Percentiles rank a stretch among this genome's conserved stretches.
phyloP scores from a whole-genome alignment of 2,113 vertebrate genomes.

The Marcusenius ussheri region DNA sequence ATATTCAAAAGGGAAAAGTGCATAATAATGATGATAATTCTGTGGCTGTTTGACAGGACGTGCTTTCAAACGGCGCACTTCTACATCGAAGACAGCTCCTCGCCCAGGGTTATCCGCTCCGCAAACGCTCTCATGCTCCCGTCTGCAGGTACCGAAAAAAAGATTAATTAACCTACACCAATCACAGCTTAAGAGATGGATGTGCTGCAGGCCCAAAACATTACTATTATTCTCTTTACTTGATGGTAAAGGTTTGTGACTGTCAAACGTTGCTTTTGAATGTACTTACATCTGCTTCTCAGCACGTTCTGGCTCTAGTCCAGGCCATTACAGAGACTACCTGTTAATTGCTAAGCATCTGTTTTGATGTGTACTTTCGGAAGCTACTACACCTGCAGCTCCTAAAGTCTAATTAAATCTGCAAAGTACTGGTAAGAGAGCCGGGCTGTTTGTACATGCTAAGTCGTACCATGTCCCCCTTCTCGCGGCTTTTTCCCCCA shows the following conservation, averaged over 20 bases:
- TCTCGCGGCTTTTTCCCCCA: slow-evolving; percentile 35
- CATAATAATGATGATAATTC: background rate
- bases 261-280: background rate
- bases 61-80: slow-evolving; percentile 98
- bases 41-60: background rate
- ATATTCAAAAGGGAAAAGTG: background rate
- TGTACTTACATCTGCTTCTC: background rate
- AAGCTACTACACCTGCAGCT: background rate
- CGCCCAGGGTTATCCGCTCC: slow-evolving; percentile 76
- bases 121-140: slow-evolving; percentile 65
- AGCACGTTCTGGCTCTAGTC: background rate
- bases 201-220: background rate
- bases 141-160: slow-evolving; percentile 59
- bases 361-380: background rate
- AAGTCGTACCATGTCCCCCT: background rate
- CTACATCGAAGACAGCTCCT: slow-evolving; percentile 86
- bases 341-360: slow-evolving; percentile 16
- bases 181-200: background rate
- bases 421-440: background rate
- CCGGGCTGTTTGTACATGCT: background rate
- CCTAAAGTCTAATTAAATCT: background rate
- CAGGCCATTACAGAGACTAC: background rate
- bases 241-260: background rate
- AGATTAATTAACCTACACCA: background rate
- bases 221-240: background rate